Evolutionary conservation across 2,888 invertebrate species (phyloP).

Genomic region (Hemaris fuciformis): DNA sequence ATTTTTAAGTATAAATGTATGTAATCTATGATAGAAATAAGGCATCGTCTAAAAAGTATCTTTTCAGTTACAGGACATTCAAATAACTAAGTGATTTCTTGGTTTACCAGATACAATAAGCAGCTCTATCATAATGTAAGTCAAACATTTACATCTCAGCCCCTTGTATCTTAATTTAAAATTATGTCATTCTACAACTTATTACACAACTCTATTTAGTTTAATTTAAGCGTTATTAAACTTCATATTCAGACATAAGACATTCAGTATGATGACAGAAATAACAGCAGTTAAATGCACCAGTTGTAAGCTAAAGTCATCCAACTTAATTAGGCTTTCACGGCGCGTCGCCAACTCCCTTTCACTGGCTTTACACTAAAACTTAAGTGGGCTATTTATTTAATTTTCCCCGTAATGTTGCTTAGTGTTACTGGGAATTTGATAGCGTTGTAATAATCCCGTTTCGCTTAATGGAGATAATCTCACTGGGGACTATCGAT

Average conservation of each 20-base stretch:
- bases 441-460: neutral
- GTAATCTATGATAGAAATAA: too few species aligned
- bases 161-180: too few species aligned
- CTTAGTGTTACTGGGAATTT: conserved; percentile 3
- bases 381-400: conserved; percentile 4
- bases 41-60: too few species aligned
- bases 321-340: conserved; percentile 5
- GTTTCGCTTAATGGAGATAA: neutral
- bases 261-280: neutral
- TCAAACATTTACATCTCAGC: too few species aligned
- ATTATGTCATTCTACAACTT: too few species aligned
- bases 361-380: conserved; percentile 2
- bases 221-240: neutral
- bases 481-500: neutral
- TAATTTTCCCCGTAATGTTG: conserved; percentile 1
- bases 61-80: too few species aligned
- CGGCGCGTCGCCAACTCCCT: neutral
- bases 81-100: too few species aligned
- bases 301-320: neutral
- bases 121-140: too few species aligned
- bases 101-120: too few species aligned
- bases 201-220: neutral
- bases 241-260: neutral
- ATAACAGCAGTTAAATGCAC: conserved; percentile 9
- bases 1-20: too few species aligned